These are phyloP conservation scores for Amblyopsis rosae DNA, from an alignment of 2,113 vertebrate genomes.

Conservation along the genomic window DNA sequence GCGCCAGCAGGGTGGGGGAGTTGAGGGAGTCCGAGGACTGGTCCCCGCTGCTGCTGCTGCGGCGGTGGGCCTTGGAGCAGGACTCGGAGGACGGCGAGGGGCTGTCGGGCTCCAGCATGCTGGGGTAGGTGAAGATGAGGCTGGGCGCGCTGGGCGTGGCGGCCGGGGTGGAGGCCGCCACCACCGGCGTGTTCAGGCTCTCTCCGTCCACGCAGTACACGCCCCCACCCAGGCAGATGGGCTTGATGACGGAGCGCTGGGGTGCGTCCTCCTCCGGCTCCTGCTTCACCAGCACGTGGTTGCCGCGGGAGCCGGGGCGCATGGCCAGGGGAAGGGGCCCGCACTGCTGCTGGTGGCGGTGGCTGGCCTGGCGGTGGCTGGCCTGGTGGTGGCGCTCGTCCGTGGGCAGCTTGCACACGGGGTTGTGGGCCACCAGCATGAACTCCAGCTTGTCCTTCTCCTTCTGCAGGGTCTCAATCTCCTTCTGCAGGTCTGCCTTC, in stretches of 20 bases:
- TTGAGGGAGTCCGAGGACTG: constrained; percentile 99
- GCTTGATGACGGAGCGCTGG: constrained; percentile 96
- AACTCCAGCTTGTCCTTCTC: constrained; percentile 99
- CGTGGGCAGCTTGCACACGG: constrained; percentile 90
- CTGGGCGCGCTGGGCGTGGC: constrained; percentile 90
- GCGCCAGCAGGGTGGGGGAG: constrained; percentile 95
- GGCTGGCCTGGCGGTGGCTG: constrained; percentile 15
- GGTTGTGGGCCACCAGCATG: constrained; percentile 96
- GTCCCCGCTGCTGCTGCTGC: constrained; percentile 98
- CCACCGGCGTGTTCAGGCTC: constrained; percentile 96
- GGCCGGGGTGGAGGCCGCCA: constrained; percentile 93
- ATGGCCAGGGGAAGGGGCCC: constrained; percentile 78
- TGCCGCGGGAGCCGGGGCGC: constrained; percentile 68
- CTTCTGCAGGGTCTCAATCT: constrained; percentile 94
- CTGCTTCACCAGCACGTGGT: constrained; percentile 89
- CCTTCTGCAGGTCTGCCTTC: constrained; percentile 94
- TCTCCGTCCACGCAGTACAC: constrained; percentile 89
- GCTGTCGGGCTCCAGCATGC: constrained; percentile 93
- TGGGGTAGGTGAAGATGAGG: constrained; percentile 98
- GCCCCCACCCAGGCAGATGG: constrained; percentile 88
- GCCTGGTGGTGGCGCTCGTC: constrained; percentile 79
- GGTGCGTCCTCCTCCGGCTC: constrained; percentile 86
- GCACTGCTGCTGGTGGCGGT: constrained; percentile 65
- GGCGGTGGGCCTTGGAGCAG: constrained; percentile 97
- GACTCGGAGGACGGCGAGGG: constrained; percentile 94